A percentile compares a stretch with the other conserved stretches of the same genome.
phyloP scores from a whole-genome alignment of 64 coral and sea anemone genomes.

The Montipora capricornis region DNA sequence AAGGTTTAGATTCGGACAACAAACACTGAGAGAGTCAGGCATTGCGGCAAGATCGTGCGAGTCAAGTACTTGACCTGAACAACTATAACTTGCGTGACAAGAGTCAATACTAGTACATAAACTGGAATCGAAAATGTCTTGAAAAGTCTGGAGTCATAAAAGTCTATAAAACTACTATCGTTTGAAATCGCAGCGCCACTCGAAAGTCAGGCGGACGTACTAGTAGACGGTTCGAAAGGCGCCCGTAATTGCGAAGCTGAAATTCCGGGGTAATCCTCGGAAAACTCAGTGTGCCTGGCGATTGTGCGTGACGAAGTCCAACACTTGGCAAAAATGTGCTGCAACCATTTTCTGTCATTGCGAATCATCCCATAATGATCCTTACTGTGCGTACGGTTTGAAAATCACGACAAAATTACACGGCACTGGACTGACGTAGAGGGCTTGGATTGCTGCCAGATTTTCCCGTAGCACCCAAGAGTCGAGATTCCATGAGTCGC shows the following conservation, averaged over 20 bases:
- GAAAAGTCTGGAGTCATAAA: constrained; percentile 9
- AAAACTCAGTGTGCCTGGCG: not conserved
- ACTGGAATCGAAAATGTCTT: not conserved
- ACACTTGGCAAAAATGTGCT: not conserved
- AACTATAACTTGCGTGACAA: not conserved
- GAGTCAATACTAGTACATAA: not conserved
- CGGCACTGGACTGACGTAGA: not conserved
- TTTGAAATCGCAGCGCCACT: not conserved
- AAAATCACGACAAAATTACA: constrained; percentile 25
- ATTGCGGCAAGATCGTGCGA: not conserved
- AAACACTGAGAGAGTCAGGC: not conserved
- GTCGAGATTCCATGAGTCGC: constrained; percentile 25
- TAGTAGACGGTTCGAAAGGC: not conserved
- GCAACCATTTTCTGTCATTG: not conserved
- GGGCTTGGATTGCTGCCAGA: not conserved
- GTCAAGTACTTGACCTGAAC: not conserved
- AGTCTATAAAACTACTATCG: not conserved
- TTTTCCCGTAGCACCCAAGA: not conserved
- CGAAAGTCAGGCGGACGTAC: constrained; percentile 3
- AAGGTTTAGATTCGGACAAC: too few relatives aligned
- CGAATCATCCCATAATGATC: not conserved
- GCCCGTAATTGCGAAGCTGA: not conserved
- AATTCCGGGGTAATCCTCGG: constrained; percentile 15
- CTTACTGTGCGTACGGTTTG: not conserved
- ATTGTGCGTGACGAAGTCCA: not conserved